Evolutionary conservation across 2,888 invertebrate species (phyloP).

Genomic region (Alviniconcha strummeri): DNA sequence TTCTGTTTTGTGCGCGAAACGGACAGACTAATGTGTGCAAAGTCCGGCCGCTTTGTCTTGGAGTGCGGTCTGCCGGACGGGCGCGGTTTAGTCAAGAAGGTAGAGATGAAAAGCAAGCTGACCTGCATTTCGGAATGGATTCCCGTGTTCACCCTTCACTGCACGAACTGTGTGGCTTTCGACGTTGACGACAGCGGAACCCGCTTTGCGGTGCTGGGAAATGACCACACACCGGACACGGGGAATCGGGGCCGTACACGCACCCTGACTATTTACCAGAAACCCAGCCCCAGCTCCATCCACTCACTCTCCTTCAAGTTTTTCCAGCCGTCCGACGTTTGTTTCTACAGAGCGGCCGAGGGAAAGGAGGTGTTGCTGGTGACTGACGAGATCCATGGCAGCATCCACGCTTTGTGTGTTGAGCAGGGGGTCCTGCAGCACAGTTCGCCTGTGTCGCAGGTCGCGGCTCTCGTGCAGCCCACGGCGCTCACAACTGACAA

Average conservation of each 20-base stretch:
- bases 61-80: background rate
- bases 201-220: background rate
- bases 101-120: background rate
- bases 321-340: background rate
- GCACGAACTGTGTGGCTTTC: background rate
- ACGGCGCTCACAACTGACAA: slow-evolving; percentile 5
- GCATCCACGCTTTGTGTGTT: background rate
- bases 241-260: background rate
- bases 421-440: background rate
- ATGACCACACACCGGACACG: background rate
- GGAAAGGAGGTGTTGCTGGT: background rate
- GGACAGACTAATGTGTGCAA: background rate
- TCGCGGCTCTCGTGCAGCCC: background rate
- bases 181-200: background rate
- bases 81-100: background rate
- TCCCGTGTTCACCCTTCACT: background rate
- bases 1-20: background rate
- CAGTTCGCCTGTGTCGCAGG: background rate
- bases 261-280: background rate
- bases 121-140: background rate
- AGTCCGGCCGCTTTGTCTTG: background rate
- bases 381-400: background rate
- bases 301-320: background rate
- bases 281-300: background rate
- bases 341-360: background rate